Evolutionary conservation across 92 coral and sea anemone species (phyloP).

Genomic region (Hydrozoanthus gracilis): DNA sequence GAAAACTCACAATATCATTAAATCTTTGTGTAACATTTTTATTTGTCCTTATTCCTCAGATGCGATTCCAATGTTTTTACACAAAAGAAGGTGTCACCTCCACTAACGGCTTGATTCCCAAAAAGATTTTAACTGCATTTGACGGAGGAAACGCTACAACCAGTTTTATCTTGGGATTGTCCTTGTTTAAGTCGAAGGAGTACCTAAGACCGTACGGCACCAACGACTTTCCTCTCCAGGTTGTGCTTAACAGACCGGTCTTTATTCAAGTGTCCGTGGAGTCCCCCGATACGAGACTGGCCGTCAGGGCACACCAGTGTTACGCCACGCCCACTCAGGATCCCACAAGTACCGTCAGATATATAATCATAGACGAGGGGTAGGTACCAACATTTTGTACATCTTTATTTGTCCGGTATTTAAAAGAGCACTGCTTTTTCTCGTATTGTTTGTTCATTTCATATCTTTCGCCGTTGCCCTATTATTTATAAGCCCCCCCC

Average conservation of each 20-base stretch:
- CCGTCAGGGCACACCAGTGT: conserved; percentile 76
- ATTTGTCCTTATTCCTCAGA: conserved; percentile 1
- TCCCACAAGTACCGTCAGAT: conserved; percentile 72
- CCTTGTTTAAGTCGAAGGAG: conserved; percentile 59
- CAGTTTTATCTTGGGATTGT: conserved; percentile 71
- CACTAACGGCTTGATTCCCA: conserved; percentile 77
- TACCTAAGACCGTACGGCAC: conserved; percentile 64
- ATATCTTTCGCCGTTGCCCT: too few species aligned
- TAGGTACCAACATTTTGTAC: background rate
- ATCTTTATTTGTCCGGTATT: too few species aligned
- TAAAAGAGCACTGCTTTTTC: too few species aligned
- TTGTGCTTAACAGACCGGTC: conserved; percentile 74
- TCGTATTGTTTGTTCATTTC: too few species aligned
- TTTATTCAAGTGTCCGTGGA: conserved; percentile 78
- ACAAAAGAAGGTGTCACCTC: conserved; percentile 89
- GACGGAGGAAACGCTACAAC: conserved; percentile 86
- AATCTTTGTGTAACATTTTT: too few species aligned
- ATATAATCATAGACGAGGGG: conserved; percentile 68
- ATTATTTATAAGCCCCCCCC: too few species aligned
- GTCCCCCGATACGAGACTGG: conserved; percentile 77
- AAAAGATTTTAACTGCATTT: conserved; percentile 69
- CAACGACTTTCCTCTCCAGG: conserved; percentile 76
- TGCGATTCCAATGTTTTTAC: conserved; percentile 83
- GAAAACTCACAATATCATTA: too few species aligned
- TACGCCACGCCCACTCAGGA: conserved; percentile 91